Evolutionary conservation across 2,888 invertebrate genomes (phyloP).

Genomic region (Pseudolycoriella hygida): DNA sequence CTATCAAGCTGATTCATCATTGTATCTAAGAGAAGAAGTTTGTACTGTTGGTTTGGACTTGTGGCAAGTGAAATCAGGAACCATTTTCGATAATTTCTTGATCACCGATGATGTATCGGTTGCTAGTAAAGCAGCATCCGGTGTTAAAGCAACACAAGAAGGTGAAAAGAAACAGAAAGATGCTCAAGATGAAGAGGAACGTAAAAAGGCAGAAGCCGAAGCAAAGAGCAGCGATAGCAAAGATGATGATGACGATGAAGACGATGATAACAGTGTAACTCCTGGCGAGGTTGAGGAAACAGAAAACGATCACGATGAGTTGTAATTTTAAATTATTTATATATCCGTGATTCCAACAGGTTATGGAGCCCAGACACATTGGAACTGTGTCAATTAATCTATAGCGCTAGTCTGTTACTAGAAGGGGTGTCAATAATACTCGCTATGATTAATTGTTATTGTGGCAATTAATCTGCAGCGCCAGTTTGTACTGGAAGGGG

Average conservation of each 20-base stretch:
- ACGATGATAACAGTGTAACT: slow-evolving; percentile 33
- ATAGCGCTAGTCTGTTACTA: too few relatives aligned
- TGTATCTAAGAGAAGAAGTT: slow-evolving; percentile 79
- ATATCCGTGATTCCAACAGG: too few relatives aligned
- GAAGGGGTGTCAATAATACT: too few relatives aligned
- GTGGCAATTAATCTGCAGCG: too few relatives aligned
- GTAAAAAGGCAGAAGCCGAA: slow-evolving; percentile 40
- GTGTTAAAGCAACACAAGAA: slow-evolving; percentile 52
- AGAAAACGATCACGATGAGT: slow-evolving; percentile 24
- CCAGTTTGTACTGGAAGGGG: too few relatives aligned
- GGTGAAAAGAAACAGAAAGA: slow-evolving; percentile 95
- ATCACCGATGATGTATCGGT: slow-evolving; percentile 74
- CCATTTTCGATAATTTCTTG: slow-evolving; percentile 94
- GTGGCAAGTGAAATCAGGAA: slow-evolving; percentile 98
- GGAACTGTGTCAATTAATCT: too few relatives aligned
- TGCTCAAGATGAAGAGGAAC: slow-evolving; percentile 62
- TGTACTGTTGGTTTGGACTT: slow-evolving; percentile 88
- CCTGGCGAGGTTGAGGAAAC: slow-evolving; percentile 19
- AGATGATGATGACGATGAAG: slow-evolving; percentile 41
- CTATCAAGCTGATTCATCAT: slow-evolving; percentile 63
- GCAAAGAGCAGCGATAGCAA: slow-evolving; percentile 49
- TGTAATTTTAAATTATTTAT: slow-evolving; percentile 17
- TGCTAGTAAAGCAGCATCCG: slow-evolving; percentile 43
- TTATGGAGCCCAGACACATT: too few relatives aligned
- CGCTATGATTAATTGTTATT: too few relatives aligned